Base-by-base conservation (phyloP, 1,140 invertebrate genomes). In the Bombus consobrinus region DNA sequence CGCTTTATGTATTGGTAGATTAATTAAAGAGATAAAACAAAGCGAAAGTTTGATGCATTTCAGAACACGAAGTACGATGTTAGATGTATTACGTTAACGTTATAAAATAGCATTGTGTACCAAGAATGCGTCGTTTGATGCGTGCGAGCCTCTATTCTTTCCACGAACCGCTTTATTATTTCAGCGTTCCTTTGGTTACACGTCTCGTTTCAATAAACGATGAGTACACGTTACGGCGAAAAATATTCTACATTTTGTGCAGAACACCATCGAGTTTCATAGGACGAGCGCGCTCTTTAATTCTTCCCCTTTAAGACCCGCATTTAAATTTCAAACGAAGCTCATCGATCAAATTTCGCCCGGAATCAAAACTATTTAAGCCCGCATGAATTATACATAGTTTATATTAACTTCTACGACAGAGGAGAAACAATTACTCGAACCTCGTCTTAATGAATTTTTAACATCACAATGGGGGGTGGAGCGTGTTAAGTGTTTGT, bases 261-360 rank as follows among this genome's bases (percentile, higher is more conserved):
- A n/a, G 10, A 62, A 37, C 41, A n/a, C 32, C 28, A 13, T n/a
- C 12, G 28, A 41, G 22, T 64, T 37, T 32, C 75, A 18, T 41
- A n/a, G 15, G 39, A 57, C 37, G 47, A 28, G 47, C 32, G 39
- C 9, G 74, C 43, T 72, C 81, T 83, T 77, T 57, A 78, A 69
- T 87, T 84, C 81, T 83, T 83, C 75, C 74, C 74, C 88, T 80
- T 87, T 86, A 91, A 89, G 89, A 90, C 85, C 32, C 81, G 88
- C 88, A 93, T 93, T 92, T 92, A 90, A 93, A 92, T 93, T 93
- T 88, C 75, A 93, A 92, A 92, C 84, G 86, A 87, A 80, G 66
- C 79, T 71, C 85, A 88, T 88, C 85, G 84, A 81, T 82, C 81
- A 88, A 92, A 86, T 91, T 91, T 92, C 84, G 86, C 85, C 69